Conservation (phyloP, 2,797 vertebrate genomes). For the Pseudomugil tenellus region DNA sequence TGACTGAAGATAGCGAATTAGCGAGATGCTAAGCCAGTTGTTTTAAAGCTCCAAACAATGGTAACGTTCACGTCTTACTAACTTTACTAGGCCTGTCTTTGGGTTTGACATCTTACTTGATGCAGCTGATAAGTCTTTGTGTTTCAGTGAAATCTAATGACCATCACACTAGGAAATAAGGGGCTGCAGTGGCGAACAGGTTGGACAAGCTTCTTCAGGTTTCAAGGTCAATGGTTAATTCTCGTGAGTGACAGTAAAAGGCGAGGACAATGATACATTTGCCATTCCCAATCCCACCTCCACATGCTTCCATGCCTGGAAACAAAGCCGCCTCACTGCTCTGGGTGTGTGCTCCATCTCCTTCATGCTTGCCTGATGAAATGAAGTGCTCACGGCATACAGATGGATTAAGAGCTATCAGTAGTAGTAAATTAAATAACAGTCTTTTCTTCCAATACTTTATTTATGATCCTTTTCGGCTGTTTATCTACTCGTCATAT, state of each 20-base stretch:
- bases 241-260: not conserved
- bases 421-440: not conserved
- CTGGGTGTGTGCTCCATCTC: not conserved
- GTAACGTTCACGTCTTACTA: not conserved
- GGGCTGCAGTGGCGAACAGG: too few relatives aligned
- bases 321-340: not conserved
- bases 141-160: constrained; percentile 1
- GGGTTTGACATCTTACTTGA: not conserved
- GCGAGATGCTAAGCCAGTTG: not conserved
- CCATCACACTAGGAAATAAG: not conserved
- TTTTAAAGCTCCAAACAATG: not conserved
- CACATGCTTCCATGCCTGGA: too few relatives aligned
- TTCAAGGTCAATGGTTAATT: not conserved
- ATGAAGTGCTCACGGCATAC: not conserved
- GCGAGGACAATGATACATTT: not conserved
- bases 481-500: not conserved
- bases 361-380: not conserved
- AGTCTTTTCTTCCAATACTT: not conserved
- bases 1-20: not conserved
- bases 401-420: not conserved
- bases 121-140: not conserved
- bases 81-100: not conserved
- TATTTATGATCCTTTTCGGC: not conserved
- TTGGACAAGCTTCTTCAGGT: not conserved
- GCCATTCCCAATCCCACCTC: not conserved